Evolutionary conservation across 1,140 invertebrate genomes (phyloP), one percentile per base, ranked within the genome.

Genomic region (Euwallacea similis): DNA sequence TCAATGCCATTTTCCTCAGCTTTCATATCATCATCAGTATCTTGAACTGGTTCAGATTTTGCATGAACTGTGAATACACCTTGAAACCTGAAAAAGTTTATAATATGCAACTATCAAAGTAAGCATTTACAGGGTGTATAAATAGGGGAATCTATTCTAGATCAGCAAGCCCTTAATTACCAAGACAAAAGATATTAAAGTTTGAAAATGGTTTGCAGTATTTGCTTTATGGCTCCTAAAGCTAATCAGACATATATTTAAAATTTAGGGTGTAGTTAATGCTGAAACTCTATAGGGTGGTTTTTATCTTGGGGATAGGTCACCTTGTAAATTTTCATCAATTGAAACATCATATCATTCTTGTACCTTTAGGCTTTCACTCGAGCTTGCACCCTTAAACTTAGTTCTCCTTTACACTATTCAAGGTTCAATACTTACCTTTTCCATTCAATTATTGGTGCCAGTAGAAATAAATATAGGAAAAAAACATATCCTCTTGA

Each of bases 51-150:
- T 81, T 81, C 15, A 82, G 81, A 70, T 65, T 80, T 58, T 58
- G 80, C 80, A 42, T 81, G 74, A 13, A 84, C 82, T 74, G 78
- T 77, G 6, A 78, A 66, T 77, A 80, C 82, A 0, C 79, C 68
- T 42, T 74, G 78, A 81, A 69, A 79, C 4, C 21, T 33, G 21
- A 33, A 64, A 47, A 15, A 42, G 15, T 15, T 43, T 2, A 9
- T 69, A 8, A 41, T 16, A 42, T 42, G 0, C 2, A 61, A 61
- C 1, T 2, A 33, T 33, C 21, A 33, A 33, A 4, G 21, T 33
- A 33, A 33, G 21, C 4, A 33, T 33, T 7, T 42, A 11, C n/a
- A 42, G 16, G 7, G 43, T 8, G 11, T 4, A 65, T 33, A 11
- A 47, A 46, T 62, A 62, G 16, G 9, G 21, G 7, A 60, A 66